Conservation (phyloP, 2,888 invertebrate genomes). For the Tinea pellionella region DNA sequence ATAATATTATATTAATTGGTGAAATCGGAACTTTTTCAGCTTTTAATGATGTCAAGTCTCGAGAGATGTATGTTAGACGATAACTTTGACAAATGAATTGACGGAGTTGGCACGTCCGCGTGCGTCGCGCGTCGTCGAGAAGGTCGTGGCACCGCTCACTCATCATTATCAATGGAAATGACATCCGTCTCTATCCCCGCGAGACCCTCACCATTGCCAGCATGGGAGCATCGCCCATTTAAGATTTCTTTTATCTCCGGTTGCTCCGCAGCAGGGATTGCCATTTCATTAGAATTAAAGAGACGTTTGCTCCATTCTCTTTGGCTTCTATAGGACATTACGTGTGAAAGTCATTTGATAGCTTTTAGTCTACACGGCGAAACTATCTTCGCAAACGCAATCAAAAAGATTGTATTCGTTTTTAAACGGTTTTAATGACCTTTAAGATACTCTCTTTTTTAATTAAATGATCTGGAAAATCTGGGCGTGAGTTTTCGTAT, state of each 20-base stretch:
- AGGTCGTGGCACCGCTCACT: not conserved
- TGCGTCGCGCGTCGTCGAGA: not conserved
- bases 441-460: not conserved
- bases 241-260: not conserved
- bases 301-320: slow-evolving; percentile 6
- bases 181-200: slow-evolving; percentile 6
- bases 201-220: not conserved
- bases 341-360: not conserved
- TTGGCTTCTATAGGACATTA: not conserved
- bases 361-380: not conserved
- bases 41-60: not conserved
- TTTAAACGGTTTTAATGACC: not conserved
- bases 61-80: not conserved
- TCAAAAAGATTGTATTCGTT: not conserved
- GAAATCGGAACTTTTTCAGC: not conserved
- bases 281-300: slow-evolving; percentile 6
- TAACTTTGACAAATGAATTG: not conserved
- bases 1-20: not conserved
- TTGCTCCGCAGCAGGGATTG: not conserved
- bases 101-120: not conserved
- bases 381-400: not conserved
- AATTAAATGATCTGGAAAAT: not conserved
- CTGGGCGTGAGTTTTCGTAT: not conserved
- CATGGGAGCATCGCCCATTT: not conserved
- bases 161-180: slow-evolving; percentile 17